Percentiles rank a stretch among this genome's conserved stretches.
phyloP scores from a whole-genome alignment of 2,113 vertebrate genomes.

The Pica pica region DNA sequence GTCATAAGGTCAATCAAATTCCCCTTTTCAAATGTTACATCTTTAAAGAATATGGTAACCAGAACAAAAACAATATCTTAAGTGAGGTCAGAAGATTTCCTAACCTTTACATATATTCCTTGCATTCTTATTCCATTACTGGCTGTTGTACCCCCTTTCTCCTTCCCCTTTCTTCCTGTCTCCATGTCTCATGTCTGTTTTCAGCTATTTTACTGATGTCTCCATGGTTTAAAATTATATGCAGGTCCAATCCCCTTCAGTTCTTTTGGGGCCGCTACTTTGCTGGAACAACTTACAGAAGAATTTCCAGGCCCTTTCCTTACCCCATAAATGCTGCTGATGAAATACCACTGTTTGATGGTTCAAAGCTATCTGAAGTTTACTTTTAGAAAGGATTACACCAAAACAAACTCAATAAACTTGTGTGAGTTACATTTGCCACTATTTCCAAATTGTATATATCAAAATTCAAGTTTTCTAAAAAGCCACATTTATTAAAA shows the following conservation, averaged over 20 bases:
- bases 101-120: constrained; percentile 38
- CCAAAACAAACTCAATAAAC: not conserved
- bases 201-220: not conserved
- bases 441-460: not conserved
- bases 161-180: not conserved
- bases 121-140: constrained; percentile 13
- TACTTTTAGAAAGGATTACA: not conserved
- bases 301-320: not conserved
- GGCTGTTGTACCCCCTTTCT: not conserved
- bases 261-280: not conserved
- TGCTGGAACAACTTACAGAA: not conserved
- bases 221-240: not conserved
- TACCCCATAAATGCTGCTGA: not conserved
- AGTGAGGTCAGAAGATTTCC: constrained; percentile 22
- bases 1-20: constrained; percentile 66
- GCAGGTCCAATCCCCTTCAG: not conserved
- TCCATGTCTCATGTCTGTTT: not conserved
- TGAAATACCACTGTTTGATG: not conserved
- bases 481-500: not conserved
- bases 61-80: constrained; percentile 55
- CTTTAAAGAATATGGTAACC: constrained; percentile 53
- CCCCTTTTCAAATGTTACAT: constrained; percentile 59
- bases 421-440: not conserved
- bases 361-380: not conserved
- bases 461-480: not conserved